Evolutionary conservation across 2,888 invertebrate genomes (phyloP).

Genomic region (Dysmachus trigonus): DNA sequence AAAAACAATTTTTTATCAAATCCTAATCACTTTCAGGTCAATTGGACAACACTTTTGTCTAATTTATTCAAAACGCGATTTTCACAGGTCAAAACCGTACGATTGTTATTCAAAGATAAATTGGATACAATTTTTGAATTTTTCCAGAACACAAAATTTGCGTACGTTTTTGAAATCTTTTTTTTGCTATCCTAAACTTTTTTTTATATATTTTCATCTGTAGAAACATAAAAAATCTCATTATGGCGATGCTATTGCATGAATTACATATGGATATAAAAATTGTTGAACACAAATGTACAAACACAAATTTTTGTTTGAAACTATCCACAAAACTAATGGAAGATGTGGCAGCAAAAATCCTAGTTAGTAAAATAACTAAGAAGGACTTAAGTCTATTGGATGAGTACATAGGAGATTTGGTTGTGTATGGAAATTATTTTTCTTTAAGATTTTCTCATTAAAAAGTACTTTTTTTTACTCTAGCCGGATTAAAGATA

Average conservation of each 20-base stretch:
- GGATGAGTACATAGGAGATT: background rate
- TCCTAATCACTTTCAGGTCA: slow-evolving; percentile 24
- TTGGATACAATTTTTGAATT: slow-evolving; percentile 41
- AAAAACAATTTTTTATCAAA: background rate
- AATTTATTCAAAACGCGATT: slow-evolving; percentile 29
- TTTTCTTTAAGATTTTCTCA: background rate
- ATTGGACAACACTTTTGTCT: slow-evolving; percentile 33
- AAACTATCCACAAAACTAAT: slow-evolving; percentile 7
- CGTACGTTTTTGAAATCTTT: background rate
- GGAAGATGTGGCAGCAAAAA: slow-evolving; percentile 44
- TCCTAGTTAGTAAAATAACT: background rate
- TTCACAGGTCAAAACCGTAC: slow-evolving; percentile 6
- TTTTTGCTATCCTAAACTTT: background rate
- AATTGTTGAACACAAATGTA: background rate
- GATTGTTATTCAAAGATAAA: slow-evolving; percentile 36
- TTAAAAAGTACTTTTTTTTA: background rate
- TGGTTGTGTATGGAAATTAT: slow-evolving; percentile 15
- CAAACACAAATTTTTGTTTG: slow-evolving; percentile 20
- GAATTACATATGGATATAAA: slow-evolving; percentile 37
- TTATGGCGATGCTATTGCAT: slow-evolving; percentile 28
- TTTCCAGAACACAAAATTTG: background rate
- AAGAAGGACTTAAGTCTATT: slow-evolving; percentile 8
- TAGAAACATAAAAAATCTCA: slow-evolving; percentile 26
- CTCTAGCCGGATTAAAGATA: slow-evolving; percentile 5
- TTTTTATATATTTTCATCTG: background rate